Evolutionary conservation across 2,888 invertebrate genomes (phyloP), one percentile per base, ranked within the genome.

Genomic region (Euplexia lucipara): DNA sequence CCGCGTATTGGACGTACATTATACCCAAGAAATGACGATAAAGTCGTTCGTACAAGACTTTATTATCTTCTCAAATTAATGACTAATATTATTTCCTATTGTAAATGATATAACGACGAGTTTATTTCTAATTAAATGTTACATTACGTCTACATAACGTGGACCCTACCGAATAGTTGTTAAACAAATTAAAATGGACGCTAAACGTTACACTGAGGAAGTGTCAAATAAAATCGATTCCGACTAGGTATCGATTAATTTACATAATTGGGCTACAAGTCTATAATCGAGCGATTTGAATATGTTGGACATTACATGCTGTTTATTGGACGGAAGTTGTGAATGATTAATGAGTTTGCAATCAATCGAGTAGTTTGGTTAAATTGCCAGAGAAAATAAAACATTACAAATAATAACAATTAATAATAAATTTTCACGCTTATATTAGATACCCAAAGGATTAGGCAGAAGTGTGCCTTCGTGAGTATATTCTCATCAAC

Each of bases 171-270:
- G 34, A 49, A 54, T 16, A 10, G 9, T 41, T n/a, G 20, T 47
- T 26, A 34, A 61, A 68, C 49, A 59, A 54, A 53, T 59, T 49
- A 16, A 32, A 60, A 60, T 60, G 9, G 58, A 60, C 59, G 42
- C 51, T 73, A 71, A 74, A 70, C 48, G 52, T 7, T 60, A 60
- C 41, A 51, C 20, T 59, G 58, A 75, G 79, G 77, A 79, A 79
- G 67, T 65, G 57, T 71, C 79, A 67, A 70, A 75, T 53, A 71
- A 64, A 70, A 70, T 44, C 54, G 77, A 77, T 75, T 75, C 56
- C 39, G 47, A 70, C 49, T 65, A 56, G 44, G 56, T 65, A 76
- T 73, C 79, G 72, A 59, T 78, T 72, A 65, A 79, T 79, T 75
- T 71, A 78, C 67, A 71, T 70, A 79, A 75, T 78, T 62, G 57